Percentiles rank a stretch among this genome's conserved stretches.
These are phyloP conservation scores for Ammodytes dubius DNA, from an alignment of 2,113 vertebrate species.

Conservation along the genomic window DNA sequence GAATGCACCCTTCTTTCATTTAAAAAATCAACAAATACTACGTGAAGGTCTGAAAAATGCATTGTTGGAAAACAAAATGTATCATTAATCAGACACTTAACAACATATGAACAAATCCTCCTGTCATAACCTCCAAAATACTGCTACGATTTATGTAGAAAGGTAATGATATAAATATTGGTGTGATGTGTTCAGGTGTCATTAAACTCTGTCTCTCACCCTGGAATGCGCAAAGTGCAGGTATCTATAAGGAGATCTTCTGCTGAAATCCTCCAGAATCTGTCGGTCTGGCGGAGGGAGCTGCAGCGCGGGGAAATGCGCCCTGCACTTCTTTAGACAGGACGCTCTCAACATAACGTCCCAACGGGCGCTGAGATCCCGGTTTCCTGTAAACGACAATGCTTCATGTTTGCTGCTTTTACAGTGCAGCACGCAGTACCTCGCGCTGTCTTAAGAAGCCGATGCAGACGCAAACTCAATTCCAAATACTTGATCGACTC, in stretches of 20 bases:
- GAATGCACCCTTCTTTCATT: no score
- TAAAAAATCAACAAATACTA: no score
- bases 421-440: slow-evolving; percentile 86
- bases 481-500: slow-evolving; percentile 87
- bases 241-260: slow-evolving; percentile 88
- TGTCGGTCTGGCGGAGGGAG: slow-evolving; percentile 84
- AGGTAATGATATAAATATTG: neutral
- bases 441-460: slow-evolving; percentile 88
- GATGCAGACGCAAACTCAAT: slow-evolving; percentile 86
- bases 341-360: slow-evolving; percentile 83
- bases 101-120: no score
- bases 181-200: neutral
- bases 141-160: no score
- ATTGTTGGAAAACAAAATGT: no score
- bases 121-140: no score
- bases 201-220: slow-evolving; percentile 77
- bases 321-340: slow-evolving; percentile 88
- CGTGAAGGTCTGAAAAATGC: no score
- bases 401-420: slow-evolving; percentile 29
- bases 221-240: slow-evolving; percentile 89
- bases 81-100: no score
- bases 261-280: slow-evolving; percentile 87
- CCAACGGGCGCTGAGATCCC: slow-evolving; percentile 82
- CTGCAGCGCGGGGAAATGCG: slow-evolving; percentile 86
- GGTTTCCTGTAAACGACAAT: neutral